Percentiles rank a stretch among this genome's conserved stretches.
Evolutionary conservation across 2,113 vertebrate genomes (phyloP).

Genomic region (Archilochus colubris): DNA sequence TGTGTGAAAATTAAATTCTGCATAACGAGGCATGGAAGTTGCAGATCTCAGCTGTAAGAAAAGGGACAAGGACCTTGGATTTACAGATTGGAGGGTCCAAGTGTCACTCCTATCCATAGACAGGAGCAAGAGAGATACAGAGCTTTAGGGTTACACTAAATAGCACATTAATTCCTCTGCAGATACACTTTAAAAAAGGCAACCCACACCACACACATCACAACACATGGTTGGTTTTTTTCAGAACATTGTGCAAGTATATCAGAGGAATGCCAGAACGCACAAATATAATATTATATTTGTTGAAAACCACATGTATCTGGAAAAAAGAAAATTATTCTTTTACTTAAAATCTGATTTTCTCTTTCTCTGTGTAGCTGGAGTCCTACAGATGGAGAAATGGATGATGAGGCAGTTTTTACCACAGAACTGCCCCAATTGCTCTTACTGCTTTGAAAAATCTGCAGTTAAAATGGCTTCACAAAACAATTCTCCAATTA

Average conservation of each 20-base stretch:
- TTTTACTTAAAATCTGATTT: not conserved
- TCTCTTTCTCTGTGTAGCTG: not conserved
- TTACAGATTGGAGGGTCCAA: not conserved
- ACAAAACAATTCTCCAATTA: not conserved
- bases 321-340: not conserved
- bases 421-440: not conserved
- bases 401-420: not conserved
- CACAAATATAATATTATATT: not conserved
- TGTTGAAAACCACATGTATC: not conserved
- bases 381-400: not conserved
- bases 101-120: not conserved
- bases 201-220: accelerated
- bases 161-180: not conserved
- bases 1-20: not conserved
- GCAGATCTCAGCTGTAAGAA: not conserved
- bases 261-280: not conserved
- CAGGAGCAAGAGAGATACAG: not conserved
- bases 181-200: not conserved
- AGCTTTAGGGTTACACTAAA: accelerated
- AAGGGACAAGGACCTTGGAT: not conserved
- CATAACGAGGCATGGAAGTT: not conserved
- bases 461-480: not conserved
- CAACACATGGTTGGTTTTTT: not conserved
- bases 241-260: not conserved
- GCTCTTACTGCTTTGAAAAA: not conserved